Base-by-base conservation (phyloP, 2,113 vertebrate genomes). In the Xenopus borealis region DNA sequence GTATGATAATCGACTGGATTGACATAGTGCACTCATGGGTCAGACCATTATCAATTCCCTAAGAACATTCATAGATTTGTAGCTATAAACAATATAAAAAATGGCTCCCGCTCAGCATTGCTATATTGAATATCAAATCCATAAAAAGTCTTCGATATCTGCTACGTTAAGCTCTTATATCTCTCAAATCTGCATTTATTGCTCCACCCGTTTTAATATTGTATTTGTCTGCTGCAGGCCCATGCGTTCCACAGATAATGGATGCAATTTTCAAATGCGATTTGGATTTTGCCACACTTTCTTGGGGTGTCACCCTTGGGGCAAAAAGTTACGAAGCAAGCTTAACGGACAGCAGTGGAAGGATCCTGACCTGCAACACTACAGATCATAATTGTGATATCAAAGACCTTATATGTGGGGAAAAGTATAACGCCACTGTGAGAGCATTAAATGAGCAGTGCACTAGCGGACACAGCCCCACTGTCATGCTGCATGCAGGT, bases 201-300 rank as follows among this genome's bases (percentile, higher is more conserved):
- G 33, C 33, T 40, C 6, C 8, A 9, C 3, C 33, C 33, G 3
- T 40, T 40, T 40, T 9, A 6, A 7, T 6, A 40, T 40, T 40
- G 6, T 55, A 55, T 5, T 55, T 55, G 7, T n/a, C 14, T 12
- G 17, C 17, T 27, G 16, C 59, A 75, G 72, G 67, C 17, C 72
- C 72, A 18, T 75, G 72, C 50, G 46, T 69, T 11, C 69, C 55
- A 47, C 73, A 65, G 27, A 70, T 63, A 55, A 20, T 72, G n/a
- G 18, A 53, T 12, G 14, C 45, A 17, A 50, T 17, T 20, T 10
- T 62, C 10, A 62, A 52, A 10, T 75, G 72, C 17, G 45, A 6
- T 40, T 45, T 52, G 1, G 62, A 75, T 68, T 20, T n/a, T 19
- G 57, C 68, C 1, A 13, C 19, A 17, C 44, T 69, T 9, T 62